Evolutionary conservation across 1,140 invertebrate genomes (phyloP).

Genomic region (Plodia interpunctella): DNA sequence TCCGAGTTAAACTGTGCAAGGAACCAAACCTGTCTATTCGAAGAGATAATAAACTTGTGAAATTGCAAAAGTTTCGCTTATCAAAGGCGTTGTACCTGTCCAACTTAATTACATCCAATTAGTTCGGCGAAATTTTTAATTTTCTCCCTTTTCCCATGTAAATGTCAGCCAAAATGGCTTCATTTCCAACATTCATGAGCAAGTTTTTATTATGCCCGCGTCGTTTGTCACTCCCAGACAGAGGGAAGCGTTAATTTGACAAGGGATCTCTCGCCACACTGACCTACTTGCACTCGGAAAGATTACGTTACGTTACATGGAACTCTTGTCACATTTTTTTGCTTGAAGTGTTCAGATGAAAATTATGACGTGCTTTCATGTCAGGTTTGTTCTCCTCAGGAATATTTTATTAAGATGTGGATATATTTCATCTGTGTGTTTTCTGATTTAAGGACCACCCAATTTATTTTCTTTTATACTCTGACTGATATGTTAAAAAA

Average conservation of each 20-base stretch:
- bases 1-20: background rate
- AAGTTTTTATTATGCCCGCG: constrained; percentile 55
- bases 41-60: constrained; percentile 1
- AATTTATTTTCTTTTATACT: too few relatives aligned
- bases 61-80: constrained; percentile 7
- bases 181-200: constrained; percentile 34
- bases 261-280: constrained; percentile 49
- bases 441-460: too few relatives aligned
- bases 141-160: constrained; percentile 16
- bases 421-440: too few relatives aligned
- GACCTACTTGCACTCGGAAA: constrained; percentile 44
- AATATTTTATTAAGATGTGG: background rate
- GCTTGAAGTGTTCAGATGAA: constrained; percentile 1
- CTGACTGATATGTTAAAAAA: too few relatives aligned
- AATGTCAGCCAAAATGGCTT: constrained; percentile 29
- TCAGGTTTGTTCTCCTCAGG: background rate
- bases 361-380: constrained; percentile 1
- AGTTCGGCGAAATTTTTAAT: constrained; percentile 19
- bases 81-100: constrained; percentile 8
- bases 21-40: background rate
- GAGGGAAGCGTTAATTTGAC: constrained; percentile 64
- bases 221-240: constrained; percentile 58
- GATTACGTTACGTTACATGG: constrained; percentile 37
- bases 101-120: constrained; percentile 15
- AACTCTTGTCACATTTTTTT: constrained; percentile 33